Base-by-base conservation (phyloP, 2,888 invertebrate genomes). In the Capitulum mitella region DNA sequence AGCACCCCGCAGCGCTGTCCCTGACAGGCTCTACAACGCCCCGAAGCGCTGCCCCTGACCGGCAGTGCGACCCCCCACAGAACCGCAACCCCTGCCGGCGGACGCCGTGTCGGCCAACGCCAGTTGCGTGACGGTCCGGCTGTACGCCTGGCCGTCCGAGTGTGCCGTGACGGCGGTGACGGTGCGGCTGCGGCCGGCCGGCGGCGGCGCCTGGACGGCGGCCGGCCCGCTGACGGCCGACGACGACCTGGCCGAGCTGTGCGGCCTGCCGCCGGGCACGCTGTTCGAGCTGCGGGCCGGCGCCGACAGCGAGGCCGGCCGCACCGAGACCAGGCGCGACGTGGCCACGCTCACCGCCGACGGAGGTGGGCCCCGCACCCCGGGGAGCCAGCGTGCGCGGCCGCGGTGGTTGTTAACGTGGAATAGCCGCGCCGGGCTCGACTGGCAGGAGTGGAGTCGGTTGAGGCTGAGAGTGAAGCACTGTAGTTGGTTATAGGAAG, bases 171-270 rank as follows among this genome's bases (percentile, higher is more conserved):
- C 46, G 2, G 3, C 29, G 16, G n/a, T 76, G 26, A 46, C 2
- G 29, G 32, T 46, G 29, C 46, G 46, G 16, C 46, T 76, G 46
- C 76, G 76, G 46, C 46, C 76, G 46, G 29, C 46, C 16, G 75
- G 43, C 46, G 46, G 40, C 74, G n/a, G 74, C n/a, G 26, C 26
- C 40, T 43, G 46, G 46, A 14, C 16, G 46, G 0, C 8, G 46
- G 29, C 16, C 16, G 46, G 46, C 3, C 76, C 46, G 46, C 32
- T 76, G 19, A 14, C 16, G 19, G 10, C 76, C 19, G 29, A 14
- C 29, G 46, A 19, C 1, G 76, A 76, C 32, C 46, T 46, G 76
- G 76, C 76, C 16, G 76, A 76, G 46, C 29, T 76, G 43, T 76
- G 76, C 46, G 76, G 46, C 0, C 76, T 76, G 14, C 76, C 3